Base-by-base conservation (phyloP, 2,797 vertebrate genomes). In the Spinibarbus caldwelli region DNA sequence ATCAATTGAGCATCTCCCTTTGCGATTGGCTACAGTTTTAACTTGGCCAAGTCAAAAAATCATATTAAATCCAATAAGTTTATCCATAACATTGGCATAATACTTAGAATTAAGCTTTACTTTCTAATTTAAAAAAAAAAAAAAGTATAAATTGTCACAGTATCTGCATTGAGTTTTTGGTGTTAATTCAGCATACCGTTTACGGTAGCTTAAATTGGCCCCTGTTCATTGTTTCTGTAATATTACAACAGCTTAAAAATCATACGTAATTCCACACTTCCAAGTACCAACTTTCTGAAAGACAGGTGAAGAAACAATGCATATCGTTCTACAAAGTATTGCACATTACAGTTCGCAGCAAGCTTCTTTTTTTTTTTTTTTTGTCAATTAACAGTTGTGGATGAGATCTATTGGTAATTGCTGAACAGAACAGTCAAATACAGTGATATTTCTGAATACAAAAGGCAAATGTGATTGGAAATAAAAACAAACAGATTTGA, bases 401-500 rank as follows among this genome's bases (percentile, higher is more conserved):
- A 90, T 88, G 87, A 93, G 82, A 89, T 87, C 91, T 71, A 79
- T 70, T 85, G 54, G 78, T 87, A 76, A 85, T 77, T 89, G 88
- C 57, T 89, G 17, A 89, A 93, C 90, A 92, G 86, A 90, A 90
- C 87, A 89, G 89, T 91, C 87, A 93, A 88, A 93, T 92, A 92
- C 91, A 92, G 75, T 90, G 86, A 90, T 88, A 90, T 87, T 93
- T 91, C 93, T 91, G 89, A 94, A 94, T 94, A 95, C 90, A 94
- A 94, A 95, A 95, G 93, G 94, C 94, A 94, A 94, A 93, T 89
- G 91, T 94, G 93, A 94, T 88, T 91, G 86, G 86, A 90, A 89
- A 88, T 87, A 87, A 89, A 84, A 86, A 90, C 31, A 88, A 91
- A 89, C 89, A 83, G 86, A 70, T 90, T 89, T 84, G 89, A 89